These are phyloP conservation scores for Dendronephthya gigantea DNA, from an alignment of 64 coral and sea anemone species.

Conservation along the genomic window DNA sequence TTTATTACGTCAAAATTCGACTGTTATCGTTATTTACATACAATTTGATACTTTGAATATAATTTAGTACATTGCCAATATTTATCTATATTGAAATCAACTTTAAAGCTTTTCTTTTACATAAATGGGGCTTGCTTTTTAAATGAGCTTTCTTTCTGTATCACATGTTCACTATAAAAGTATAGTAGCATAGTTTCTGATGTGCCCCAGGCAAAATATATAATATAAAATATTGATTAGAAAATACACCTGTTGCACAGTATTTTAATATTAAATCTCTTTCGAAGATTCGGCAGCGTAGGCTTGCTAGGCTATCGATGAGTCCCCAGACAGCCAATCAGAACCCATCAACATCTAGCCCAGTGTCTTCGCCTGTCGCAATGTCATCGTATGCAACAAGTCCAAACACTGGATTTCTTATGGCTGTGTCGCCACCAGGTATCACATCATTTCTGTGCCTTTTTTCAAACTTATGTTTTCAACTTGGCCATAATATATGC, in stretches of 20 bases:
- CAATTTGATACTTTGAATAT: too few relatives aligned
- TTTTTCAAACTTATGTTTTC: too few relatives aligned
- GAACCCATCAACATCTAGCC: conserved; percentile 28
- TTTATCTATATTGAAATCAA: not conserved
- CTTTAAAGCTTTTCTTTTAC: not conserved
- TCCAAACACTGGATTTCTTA: conserved; percentile 1
- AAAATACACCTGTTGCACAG: too few relatives aligned
- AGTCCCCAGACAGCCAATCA: conserved; percentile 22
- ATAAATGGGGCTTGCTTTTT: not conserved
- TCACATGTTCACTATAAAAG: not conserved
- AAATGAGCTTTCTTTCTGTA: not conserved
- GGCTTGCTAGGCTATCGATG: conserved; percentile 32
- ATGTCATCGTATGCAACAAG: conserved; percentile 26
- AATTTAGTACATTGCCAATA: not conserved
- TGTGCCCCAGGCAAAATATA: not conserved
- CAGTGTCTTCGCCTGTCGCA: conserved; percentile 25
- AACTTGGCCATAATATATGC: too few relatives aligned
- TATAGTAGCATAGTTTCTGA: not conserved
- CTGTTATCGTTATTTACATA: too few relatives aligned
- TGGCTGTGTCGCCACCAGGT: not conserved
- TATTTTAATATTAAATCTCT: too few relatives aligned
- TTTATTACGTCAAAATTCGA: not conserved
- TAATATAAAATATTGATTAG: too few relatives aligned
- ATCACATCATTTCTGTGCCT: not conserved
- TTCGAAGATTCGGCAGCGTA: conserved; percentile 39